These are phyloP conservation scores for Acanthosepion pharaonis DNA, from an alignment of 2,888 invertebrate genomes.

Conservation along the genomic window DNA sequence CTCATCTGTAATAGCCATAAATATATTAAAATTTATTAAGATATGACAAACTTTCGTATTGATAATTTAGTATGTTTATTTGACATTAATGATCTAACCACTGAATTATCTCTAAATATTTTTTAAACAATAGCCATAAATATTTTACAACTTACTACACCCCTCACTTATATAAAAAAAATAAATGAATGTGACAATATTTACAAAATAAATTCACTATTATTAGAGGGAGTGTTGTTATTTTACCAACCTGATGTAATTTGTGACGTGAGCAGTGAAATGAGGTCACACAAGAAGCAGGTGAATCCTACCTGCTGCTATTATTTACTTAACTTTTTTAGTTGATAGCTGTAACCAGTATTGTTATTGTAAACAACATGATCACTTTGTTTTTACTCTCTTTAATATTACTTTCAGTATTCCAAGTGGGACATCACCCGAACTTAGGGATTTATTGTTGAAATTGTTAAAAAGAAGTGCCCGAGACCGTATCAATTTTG, in stretches of 20 bases:
- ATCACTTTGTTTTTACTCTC: neutral
- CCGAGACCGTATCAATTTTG: conserved; percentile 95
- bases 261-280: neutral
- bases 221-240: neutral
- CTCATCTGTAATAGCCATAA: too few species aligned
- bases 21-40: too few species aligned
- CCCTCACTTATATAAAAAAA: neutral
- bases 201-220: neutral
- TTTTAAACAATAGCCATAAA: neutral
- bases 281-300: neutral
- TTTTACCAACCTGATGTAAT: neutral
- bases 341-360: neutral
- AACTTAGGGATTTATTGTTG: conserved; percentile 87
- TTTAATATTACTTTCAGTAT: conserved; percentile 81
- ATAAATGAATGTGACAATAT: neutral
- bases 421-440: conserved; percentile 92
- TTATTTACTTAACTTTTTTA: neutral
- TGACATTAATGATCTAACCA: neutral
- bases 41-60: too few species aligned
- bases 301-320: conserved; percentile 18
- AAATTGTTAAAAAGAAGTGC: conserved; percentile 89
- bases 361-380: neutral
- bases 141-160: neutral
- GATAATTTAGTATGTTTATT: too few species aligned
- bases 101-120: neutral